Conservation (phyloP, 1,140 invertebrate genomes). For the Penaeus vannamei region DNA sequence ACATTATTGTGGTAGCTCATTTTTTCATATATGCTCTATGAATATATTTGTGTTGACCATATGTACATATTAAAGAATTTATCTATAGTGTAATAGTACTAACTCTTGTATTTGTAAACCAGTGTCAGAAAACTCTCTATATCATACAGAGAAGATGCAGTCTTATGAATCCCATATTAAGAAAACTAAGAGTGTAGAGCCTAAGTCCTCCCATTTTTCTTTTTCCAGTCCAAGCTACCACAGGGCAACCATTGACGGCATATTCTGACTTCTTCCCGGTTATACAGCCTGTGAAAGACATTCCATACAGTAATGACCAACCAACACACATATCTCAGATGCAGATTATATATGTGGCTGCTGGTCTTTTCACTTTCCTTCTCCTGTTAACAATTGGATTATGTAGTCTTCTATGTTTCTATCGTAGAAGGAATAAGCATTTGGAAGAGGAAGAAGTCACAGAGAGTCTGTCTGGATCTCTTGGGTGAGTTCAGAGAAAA, state of each 20-base stretch:
- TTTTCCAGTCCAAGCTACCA: constrained; percentile 30
- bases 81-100: no score
- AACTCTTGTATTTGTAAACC: no score
- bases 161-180: neutral
- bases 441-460: constrained; percentile 61
- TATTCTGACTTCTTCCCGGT: constrained; percentile 56
- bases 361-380: constrained; percentile 62
- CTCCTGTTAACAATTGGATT: constrained; percentile 59
- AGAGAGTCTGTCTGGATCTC: constrained; percentile 61
- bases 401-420: constrained; percentile 57
- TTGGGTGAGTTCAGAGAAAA: constrained; percentile 25
- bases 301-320: neutral
- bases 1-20: no score
- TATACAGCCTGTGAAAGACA: constrained; percentile 58
- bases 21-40: no score
- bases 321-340: constrained; percentile 31
- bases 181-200: neutral
- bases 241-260: constrained; percentile 35
- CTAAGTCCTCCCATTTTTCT: neutral
- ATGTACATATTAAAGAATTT: no score
- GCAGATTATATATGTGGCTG: constrained; percentile 57
- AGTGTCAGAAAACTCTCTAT: no score
- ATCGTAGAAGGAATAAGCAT: constrained; percentile 59
- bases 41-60: no score
- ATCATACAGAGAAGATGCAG: neutral